phyloP scores from a whole-genome alignment of 2,888 invertebrate genomes.

The Meganola albula region DNA sequence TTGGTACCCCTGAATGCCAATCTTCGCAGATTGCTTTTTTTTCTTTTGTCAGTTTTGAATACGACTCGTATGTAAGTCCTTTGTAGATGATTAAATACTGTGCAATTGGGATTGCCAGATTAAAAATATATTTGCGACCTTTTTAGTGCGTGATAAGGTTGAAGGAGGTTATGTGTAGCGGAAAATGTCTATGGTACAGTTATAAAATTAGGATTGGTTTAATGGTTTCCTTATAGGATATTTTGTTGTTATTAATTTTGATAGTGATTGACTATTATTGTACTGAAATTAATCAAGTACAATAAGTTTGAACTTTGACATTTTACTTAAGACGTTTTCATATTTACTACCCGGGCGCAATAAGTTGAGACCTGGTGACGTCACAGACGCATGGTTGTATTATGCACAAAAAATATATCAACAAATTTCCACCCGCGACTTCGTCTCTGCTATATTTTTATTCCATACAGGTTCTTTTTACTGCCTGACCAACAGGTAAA shows the following conservation, averaged over 20 bases:
- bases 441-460: no score
- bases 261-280: slow-evolving; percentile 31
- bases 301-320: slow-evolving; percentile 13
- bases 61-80: slow-evolving; percentile 60
- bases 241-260: slow-evolving; percentile 65
- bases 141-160: slow-evolving; percentile 32
- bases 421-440: no score
- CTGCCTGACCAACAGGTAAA: no score
- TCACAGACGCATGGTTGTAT: no score
- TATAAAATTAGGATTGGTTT: slow-evolving; percentile 66
- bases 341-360: no score
- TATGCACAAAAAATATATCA: no score
- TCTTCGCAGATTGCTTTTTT: slow-evolving; percentile 76
- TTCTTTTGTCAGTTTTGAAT: slow-evolving; percentile 76
- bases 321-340: no score
- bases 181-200: slow-evolving; percentile 23
- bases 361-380: no score
- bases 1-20: slow-evolving; percentile 72
- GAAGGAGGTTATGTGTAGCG: slow-evolving; percentile 16
- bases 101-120: slow-evolving; percentile 36
- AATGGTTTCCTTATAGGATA: slow-evolving; percentile 73
- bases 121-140: slow-evolving; percentile 35
- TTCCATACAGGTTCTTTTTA: no score
- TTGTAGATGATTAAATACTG: slow-evolving; percentile 75
- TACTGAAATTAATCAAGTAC: no score